Evolutionary conservation across 2,888 invertebrate genomes (phyloP), one percentile per base, ranked within the genome.

Genomic region (Hypercompe scribonia): DNA sequence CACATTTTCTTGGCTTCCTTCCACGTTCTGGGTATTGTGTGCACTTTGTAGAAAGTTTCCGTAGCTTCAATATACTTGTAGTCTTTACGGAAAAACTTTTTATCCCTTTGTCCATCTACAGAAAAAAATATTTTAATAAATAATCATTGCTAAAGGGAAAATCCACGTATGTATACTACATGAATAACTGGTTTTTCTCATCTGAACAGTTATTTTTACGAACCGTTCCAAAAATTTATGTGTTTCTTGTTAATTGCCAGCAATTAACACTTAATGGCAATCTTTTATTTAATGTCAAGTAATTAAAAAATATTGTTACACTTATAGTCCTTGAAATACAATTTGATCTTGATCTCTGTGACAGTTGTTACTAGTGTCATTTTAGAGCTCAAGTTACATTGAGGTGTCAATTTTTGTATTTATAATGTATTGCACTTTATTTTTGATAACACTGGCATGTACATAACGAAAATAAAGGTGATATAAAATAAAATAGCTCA

Each of bases 41-140:
- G 72, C 3, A 46, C 7, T 28, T 72, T 72, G 34, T 72, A 72
- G 34, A 67, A 72, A 68, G n/a, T 67, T 5, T 64, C 28, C n/a
- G 68, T 68, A 4, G 33, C 63, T 28, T 72, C 65, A 68, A 68
- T 28, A 46, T 50, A 72, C n/a, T 39, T 18, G 42, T 72, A 72
- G n/a, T 72, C 72, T 13, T 63, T 64, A n/a, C 72, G 72, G 33
- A 72, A 72, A 50, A 68, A 68, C 64, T 68, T 68, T 36, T 69
- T 69, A 31, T 69, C 31, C 31, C 69, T 69, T 42, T 69, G 69
- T 31, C 69, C 69, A 69, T 69, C 69, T 69, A 36, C 13, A 39
- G 4, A 42, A 68, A 31, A 34, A 1, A 61, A 61, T 11, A 18
- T 28, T 31, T 15, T 15, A 28, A 28, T 13, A 3, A 46, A 11